Conservation (phyloP, 35 echinoderm and acorn worm species). For the Chiridota heheva region DNA sequence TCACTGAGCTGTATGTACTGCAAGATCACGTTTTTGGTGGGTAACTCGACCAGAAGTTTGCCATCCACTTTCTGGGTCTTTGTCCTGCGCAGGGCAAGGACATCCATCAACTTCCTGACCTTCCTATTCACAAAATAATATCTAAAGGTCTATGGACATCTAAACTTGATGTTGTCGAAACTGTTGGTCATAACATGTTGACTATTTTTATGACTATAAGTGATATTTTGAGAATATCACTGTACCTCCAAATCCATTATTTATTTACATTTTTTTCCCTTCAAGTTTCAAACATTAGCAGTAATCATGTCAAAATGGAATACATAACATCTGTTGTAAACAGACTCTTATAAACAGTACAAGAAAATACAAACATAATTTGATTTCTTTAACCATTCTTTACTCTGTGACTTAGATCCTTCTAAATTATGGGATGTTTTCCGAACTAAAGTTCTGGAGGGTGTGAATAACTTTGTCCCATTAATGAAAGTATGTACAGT, state of each 20-base stretch:
- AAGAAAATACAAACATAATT: too few relatives aligned
- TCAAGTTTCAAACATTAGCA: neutral
- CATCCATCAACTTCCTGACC: constrained; percentile 69
- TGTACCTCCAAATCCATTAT: neutral
- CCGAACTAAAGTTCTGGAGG: too few relatives aligned
- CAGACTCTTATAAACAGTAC: too few relatives aligned
- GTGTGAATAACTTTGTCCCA: too few relatives aligned
- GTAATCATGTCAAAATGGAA: neutral
- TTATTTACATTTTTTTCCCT: neutral
- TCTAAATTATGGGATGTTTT: too few relatives aligned
- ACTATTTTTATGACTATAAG: neutral
- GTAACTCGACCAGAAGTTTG: constrained; percentile 65
- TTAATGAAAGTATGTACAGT: too few relatives aligned
- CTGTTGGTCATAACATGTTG: neutral
- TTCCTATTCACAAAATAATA: constrained; percentile 47
- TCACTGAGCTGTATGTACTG: constrained; percentile 68
- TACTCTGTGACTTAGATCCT: too few relatives aligned
- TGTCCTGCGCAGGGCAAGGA: constrained; percentile 77
- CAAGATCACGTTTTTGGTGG: constrained; percentile 55
- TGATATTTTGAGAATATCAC: neutral
- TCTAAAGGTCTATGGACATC: neutral
- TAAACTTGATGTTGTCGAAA: neutral
- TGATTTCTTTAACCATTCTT: too few relatives aligned
- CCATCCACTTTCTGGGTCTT: constrained; percentile 78
- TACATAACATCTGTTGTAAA: too few relatives aligned